These are phyloP conservation scores for Drosophila tripunctata DNA, from an alignment of 2,888 invertebrate species.

Conservation along the genomic window DNA sequence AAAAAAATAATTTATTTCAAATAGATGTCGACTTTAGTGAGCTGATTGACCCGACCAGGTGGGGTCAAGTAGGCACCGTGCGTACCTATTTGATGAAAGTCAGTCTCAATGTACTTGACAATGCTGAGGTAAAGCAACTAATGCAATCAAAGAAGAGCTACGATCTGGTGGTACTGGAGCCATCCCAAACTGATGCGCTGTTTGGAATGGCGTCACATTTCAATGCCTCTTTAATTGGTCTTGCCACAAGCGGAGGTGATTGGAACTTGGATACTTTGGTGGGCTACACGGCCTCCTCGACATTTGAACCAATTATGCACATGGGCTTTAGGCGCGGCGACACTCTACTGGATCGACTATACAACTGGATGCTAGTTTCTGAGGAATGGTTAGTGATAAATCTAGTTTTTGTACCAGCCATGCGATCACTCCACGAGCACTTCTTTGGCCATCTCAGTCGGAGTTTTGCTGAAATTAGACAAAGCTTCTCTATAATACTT, in stretches of 20 bases:
- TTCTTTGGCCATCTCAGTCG: constrained; percentile 61
- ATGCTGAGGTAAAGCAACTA: constrained; percentile 54
- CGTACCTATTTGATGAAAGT: constrained; percentile 23
- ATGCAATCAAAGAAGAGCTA: constrained; percentile 74
- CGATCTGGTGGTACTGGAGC: constrained; percentile 81
- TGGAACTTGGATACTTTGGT: constrained; percentile 70
- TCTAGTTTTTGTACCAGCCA: constrained; percentile 65
- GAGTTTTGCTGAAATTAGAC: constrained; percentile 55
- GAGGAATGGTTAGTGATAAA: constrained; percentile 63
- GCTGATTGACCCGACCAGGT: no score
- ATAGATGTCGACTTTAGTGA: no score
- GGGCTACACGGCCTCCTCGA: constrained; percentile 68
- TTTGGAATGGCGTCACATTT: constrained; percentile 76
- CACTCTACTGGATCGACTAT: constrained; percentile 74
- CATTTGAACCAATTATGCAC: constrained; percentile 70
- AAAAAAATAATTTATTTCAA: no score
- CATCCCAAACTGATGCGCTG: constrained; percentile 78
- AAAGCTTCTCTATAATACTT: constrained; percentile 74
- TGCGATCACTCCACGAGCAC: constrained; percentile 42
- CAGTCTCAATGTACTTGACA: constrained; percentile 43
- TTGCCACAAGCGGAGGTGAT: constrained; percentile 66
- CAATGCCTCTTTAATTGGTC: constrained; percentile 73
- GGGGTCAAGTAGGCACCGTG: no score
- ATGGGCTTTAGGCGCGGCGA: constrained; percentile 62
- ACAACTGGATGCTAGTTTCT: constrained; percentile 66